Base-by-base conservation (phyloP, 2,888 invertebrate genomes). In the Eurois occulta region DNA sequence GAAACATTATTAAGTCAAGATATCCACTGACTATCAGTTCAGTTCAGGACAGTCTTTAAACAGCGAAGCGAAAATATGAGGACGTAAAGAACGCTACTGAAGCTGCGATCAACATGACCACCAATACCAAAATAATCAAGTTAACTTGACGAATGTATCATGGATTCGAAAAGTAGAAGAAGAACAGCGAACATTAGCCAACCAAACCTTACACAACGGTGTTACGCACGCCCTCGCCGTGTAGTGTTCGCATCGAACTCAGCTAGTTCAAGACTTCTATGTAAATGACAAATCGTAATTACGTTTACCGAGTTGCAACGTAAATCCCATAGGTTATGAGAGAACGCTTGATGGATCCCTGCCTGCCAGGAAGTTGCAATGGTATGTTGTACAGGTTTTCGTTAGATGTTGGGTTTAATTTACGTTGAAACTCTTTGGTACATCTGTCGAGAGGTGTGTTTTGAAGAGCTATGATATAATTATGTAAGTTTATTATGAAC, bases 261-360 rank as follows among this genome's bases (percentile, higher is more conserved):
- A 6, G 83, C 87, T 78, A 83, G 86, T 83, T 80, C 89, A 87
- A 88, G 87, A 82, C 87, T 88, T 85, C 89, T 90, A 91, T 90
- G 91, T 89, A 91, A 91, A 91, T 91, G 89, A 91, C 90, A 85
- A 88, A 89, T 89, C 88, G 88, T 91, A 91, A 92, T 92, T 91
- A 91, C 88, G 80, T 77, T 80, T 72, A 77, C 67, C 68, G 68
- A 83, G 86, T 58, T 75, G 60, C 74, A 46, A 67, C 72, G 84
- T 85, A 86, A 80, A 84, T 64, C 87, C 77, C 55, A 48, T 66
- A 43, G 74, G 66, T 83, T 86, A 77, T 84, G 86, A 73, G 71
- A 71, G 62, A 74, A 21, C 55, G 55, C 68, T 78, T 85, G 84
- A 85, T 84, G 80, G 80, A 86, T 84, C 65, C 70, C 38, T 24